Conservation (phyloP, 2,113 vertebrate species). For the Psilopsiagon aurifrons region DNA sequence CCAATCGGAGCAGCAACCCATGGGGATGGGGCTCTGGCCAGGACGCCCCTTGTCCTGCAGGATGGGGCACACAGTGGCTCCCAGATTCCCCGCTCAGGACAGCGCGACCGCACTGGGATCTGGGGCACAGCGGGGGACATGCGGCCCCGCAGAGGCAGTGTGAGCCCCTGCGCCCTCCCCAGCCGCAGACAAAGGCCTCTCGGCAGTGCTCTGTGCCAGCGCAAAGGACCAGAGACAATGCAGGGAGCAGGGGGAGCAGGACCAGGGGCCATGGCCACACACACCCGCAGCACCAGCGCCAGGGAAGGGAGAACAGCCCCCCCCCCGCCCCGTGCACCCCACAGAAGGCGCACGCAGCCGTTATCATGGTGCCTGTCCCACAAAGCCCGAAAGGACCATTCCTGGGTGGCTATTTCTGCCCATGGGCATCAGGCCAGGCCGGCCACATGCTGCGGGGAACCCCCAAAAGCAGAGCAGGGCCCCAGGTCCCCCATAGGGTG, state of each 20-base stretch:
- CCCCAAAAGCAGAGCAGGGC: not conserved
- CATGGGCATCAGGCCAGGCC: not conserved
- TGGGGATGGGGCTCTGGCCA: not conserved
- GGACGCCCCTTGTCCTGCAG: not conserved
- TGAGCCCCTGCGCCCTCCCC: not conserved
- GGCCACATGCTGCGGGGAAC: constrained; percentile 34
- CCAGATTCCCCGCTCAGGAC: not conserved
- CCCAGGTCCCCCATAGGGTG: accelerated
- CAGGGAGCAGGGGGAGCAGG: not conserved
- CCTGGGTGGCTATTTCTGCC: not conserved
- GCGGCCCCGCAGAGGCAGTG: not conserved
- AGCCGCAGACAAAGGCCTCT: constrained; percentile 42
- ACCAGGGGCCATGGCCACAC: not conserved
- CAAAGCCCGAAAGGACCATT: not conserved
- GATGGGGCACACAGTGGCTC: too few species aligned
- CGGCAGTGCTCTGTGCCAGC: not conserved
- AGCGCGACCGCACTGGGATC: not conserved
- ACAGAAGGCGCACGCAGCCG: not conserved
- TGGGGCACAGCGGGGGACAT: not conserved
- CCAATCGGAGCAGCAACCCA: not conserved
- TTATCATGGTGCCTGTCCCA: not conserved
- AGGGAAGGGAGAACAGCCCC: accelerated
- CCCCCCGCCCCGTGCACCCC: not conserved
- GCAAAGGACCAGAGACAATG: constrained; percentile 37
- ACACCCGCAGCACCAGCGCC: not conserved